Conservation (phyloP, 2,888 invertebrate genomes). For the Drosophila siamana region DNA sequence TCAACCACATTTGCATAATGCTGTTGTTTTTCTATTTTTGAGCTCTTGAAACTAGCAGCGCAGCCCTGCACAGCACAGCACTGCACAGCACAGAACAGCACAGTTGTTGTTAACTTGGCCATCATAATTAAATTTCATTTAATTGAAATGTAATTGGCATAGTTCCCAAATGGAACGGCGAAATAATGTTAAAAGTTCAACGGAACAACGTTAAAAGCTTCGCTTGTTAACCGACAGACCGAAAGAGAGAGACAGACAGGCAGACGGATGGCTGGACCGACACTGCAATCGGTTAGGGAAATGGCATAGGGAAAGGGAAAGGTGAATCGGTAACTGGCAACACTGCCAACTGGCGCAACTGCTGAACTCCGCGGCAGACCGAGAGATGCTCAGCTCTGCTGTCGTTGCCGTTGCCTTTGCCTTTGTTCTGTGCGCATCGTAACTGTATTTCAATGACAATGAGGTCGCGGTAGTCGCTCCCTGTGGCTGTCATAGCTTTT, state of each 20-base stretch:
- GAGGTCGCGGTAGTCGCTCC: conserved; percentile 60
- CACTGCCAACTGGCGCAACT: conserved; percentile 34
- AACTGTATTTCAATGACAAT: conserved; percentile 78
- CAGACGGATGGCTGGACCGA: conserved; percentile 7
- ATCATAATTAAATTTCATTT: conserved; percentile 28
- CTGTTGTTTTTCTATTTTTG: conserved; percentile 4
- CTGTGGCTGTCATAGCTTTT: conserved; percentile 43
- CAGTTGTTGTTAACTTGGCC: conserved; percentile 10
- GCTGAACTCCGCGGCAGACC: conserved; percentile 41
- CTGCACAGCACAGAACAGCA: not conserved
- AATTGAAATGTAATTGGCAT: conserved; percentile 53
- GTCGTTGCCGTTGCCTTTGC: not conserved
- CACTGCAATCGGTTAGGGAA: conserved; percentile 8
- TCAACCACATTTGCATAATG: conserved; percentile 2
- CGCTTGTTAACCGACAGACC: conserved; percentile 42
- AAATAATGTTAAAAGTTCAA: conserved; percentile 43
- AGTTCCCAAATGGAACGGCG: conserved; percentile 47
- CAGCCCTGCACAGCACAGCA: conserved; percentile 1
- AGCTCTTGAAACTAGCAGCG: not conserved
- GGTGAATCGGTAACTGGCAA: conserved; percentile 49
- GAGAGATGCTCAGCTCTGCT: not conserved
- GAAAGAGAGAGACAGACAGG: conserved; percentile 3
- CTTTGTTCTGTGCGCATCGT: conserved; percentile 44
- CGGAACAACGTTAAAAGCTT: conserved; percentile 49
- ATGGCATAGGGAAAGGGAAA: conserved; percentile 3